Conservation (phyloP, 1,140 invertebrate genomes). For the Cheumatopsyche charites region DNA sequence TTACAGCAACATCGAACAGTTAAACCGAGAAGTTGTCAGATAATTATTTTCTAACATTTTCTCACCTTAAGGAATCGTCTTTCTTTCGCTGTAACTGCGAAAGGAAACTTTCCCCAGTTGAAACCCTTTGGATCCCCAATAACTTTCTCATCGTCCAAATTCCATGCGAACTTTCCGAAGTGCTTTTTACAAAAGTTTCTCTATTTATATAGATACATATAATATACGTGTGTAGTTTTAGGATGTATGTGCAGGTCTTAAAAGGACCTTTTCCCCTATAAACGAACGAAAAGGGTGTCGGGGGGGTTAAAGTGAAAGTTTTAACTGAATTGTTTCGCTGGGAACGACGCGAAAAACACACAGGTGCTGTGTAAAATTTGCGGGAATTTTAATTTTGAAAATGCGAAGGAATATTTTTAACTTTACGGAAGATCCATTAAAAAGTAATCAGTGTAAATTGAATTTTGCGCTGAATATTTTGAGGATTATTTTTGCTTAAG, state of each 20-base stretch:
- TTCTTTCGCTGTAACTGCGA: neutral
- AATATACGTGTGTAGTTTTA: too few relatives aligned
- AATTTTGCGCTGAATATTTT: too few relatives aligned
- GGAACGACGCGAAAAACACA: too few relatives aligned
- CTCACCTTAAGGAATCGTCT: neutral
- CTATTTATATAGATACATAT: neutral
- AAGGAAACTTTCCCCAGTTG: neutral
- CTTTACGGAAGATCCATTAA: too few relatives aligned
- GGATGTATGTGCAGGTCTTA: neutral
- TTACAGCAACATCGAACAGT: too few relatives aligned
- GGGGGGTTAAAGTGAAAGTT: neutral
- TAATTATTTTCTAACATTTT: neutral
- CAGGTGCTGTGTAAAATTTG: too few relatives aligned
- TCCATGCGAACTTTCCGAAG: conserved; percentile 5
- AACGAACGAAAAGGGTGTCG: neutral
- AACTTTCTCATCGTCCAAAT: conserved; percentile 16
- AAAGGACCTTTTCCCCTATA: neutral
- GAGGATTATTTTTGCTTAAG: too few relatives aligned
- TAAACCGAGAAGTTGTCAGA: too few relatives aligned
- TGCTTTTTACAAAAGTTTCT: conserved; percentile 11
- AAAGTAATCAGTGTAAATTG: too few relatives aligned
- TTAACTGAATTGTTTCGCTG: neutral
- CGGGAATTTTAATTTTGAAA: too few relatives aligned
- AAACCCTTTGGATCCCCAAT: neutral
- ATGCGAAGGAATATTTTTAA: too few relatives aligned